Conservation (phyloP, 2,888 invertebrate genomes). For the Diaperis boleti region DNA sequence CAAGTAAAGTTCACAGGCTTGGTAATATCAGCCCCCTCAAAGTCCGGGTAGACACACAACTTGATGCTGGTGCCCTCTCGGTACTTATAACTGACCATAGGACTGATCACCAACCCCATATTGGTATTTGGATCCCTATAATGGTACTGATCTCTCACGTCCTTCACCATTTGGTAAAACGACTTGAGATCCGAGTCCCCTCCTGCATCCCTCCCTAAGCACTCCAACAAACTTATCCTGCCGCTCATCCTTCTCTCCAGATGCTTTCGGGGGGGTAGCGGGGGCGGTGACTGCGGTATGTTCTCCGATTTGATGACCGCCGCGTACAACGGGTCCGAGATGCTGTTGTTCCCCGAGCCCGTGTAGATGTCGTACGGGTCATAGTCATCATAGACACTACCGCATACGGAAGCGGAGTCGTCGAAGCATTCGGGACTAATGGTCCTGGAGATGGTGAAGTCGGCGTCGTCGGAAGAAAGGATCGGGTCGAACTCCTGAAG, state of each 20-base stretch:
- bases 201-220: slow-evolving; percentile 69
- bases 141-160: slow-evolving; percentile 81
- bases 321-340: slow-evolving; percentile 77
- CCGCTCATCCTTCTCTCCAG: slow-evolving; percentile 60
- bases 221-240: slow-evolving; percentile 69
- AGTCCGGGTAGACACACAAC: slow-evolving; percentile 80
- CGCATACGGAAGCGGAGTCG: slow-evolving; percentile 71
- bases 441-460: slow-evolving; percentile 52
- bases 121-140: slow-evolving; percentile 84
- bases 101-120: slow-evolving; percentile 89
- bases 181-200: slow-evolving; percentile 82
- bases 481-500: slow-evolving; percentile 91
- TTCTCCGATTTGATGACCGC: slow-evolving; percentile 73
- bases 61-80: slow-evolving; percentile 87
- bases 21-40: slow-evolving; percentile 64
- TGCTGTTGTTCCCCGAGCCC: slow-evolving; percentile 73
- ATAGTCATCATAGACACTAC: slow-evolving; percentile 80
- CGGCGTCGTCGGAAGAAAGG: slow-evolving; percentile 71
- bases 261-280: slow-evolving; percentile 72
- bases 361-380: slow-evolving; percentile 83
- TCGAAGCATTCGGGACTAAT: slow-evolving; percentile 67
- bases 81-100: slow-evolving; percentile 85
- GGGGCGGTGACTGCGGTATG: slow-evolving; percentile 63
- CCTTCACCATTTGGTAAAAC: slow-evolving; percentile 86
- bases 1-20: slow-evolving; percentile 89